Evolutionary conservation across 2,113 vertebrate genomes (phyloP).

Genomic region (Xenus cinereus): DNA sequence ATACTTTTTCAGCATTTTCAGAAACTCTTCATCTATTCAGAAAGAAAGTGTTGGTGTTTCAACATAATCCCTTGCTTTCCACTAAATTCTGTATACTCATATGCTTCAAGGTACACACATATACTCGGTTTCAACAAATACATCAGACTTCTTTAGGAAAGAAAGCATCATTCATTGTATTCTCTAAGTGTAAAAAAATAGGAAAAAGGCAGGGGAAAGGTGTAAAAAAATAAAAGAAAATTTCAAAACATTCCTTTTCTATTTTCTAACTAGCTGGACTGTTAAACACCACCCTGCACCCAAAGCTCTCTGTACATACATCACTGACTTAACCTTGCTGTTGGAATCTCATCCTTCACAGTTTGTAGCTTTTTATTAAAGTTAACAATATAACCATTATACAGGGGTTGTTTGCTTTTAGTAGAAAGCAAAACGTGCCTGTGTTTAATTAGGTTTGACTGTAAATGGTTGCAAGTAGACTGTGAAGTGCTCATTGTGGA

Average conservation of each 20-base stretch:
- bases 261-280: background rate
- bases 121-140: background rate
- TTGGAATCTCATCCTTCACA: constrained; percentile 55
- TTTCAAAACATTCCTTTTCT: background rate
- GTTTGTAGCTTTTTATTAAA: constrained; percentile 57
- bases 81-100: background rate
- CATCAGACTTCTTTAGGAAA: background rate
- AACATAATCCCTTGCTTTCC: background rate
- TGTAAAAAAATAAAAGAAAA: background rate
- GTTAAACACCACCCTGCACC: background rate
- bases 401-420: constrained; percentile 53
- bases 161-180: background rate
- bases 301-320: background rate
- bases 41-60: background rate
- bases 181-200: background rate
- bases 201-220: background rate
- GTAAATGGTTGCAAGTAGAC: constrained; percentile 56
- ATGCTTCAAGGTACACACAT: background rate
- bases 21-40: background rate
- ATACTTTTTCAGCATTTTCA: background rate
- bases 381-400: constrained; percentile 50
- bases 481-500: constrained; percentile 51
- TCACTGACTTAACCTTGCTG: constrained; percentile 14
- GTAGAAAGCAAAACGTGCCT: constrained; percentile 16
- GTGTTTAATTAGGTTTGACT: constrained; percentile 64